phyloP scores from a whole-genome alignment of 2,888 invertebrate species.

The Nomada ferruginata region DNA sequence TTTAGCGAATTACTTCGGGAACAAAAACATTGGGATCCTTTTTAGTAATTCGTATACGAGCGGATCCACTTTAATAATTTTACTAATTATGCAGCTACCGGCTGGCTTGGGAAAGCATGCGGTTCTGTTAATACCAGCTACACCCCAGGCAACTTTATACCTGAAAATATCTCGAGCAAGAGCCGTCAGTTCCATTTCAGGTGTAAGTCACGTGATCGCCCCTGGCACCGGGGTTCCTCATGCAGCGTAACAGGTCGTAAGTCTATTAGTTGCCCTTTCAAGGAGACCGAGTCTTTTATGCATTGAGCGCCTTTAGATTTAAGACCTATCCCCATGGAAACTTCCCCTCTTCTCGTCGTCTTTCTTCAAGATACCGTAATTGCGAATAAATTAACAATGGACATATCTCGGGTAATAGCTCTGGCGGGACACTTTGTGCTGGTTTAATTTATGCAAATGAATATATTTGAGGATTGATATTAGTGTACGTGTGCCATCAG shows the following conservation, averaged over 20 bases:
- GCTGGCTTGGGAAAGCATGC: conserved; percentile 11
- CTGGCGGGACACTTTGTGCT: not conserved
- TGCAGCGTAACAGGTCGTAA: conserved; percentile 41
- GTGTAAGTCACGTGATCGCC: conserved; percentile 37
- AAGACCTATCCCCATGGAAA: conserved; percentile 12
- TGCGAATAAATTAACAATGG: conserved; percentile 49
- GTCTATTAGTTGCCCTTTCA: conserved; percentile 45
- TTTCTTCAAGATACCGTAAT: conserved; percentile 9
- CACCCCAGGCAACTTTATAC: conserved; percentile 22
- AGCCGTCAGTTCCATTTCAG: conserved; percentile 33
- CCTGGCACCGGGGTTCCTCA: conserved; percentile 23
- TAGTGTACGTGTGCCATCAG: not conserved
- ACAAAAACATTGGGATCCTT: not conserved
- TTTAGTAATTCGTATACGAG: not conserved
- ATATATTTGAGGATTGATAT: conserved; percentile 24
- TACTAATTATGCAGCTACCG: conserved; percentile 32
- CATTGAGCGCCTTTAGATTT: conserved; percentile 19
- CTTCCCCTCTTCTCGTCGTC: not conserved
- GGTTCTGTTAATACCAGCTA: conserved; percentile 30
- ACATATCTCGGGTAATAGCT: conserved; percentile 8
- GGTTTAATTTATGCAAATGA: conserved; percentile 50
- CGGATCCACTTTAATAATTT: conserved; percentile 10
- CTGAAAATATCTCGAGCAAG: conserved; percentile 30
- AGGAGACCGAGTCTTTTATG: conserved; percentile 33
- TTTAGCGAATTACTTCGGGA: not conserved